A percentile compares a stretch with the other conserved stretches of the same genome.
These are phyloP conservation scores for Oncorhynchus kisutch DNA, from an alignment of 2,113 vertebrate species.

Conservation along the genomic window DNA sequence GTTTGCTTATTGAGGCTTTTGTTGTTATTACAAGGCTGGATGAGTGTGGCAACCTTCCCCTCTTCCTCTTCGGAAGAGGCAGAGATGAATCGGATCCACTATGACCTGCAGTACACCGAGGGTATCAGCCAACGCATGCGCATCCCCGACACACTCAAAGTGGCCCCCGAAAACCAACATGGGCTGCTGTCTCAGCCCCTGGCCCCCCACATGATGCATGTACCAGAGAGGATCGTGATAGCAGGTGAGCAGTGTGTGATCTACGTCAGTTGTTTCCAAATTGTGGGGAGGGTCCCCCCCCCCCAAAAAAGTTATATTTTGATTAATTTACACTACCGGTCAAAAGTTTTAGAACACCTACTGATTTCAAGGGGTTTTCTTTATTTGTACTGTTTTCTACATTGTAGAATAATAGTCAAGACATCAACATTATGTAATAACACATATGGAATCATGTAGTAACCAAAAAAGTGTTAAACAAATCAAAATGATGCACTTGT, in stretches of 20 bases:
- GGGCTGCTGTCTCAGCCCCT: conserved; percentile 62
- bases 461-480: too few relatives aligned
- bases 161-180: conserved; percentile 78
- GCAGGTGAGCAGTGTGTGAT: conserved; percentile 74
- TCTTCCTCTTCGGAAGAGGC: conserved; percentile 84
- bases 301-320: too few relatives aligned
- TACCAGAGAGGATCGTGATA: conserved; percentile 92
- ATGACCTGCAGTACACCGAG: conserved; percentile 92
- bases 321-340: too few relatives aligned
- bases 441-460: too few relatives aligned
- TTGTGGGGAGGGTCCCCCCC: too few relatives aligned
- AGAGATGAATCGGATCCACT: conserved; percentile 91
- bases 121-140: conserved; percentile 96
- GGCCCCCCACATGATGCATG: conserved; percentile 85
- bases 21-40: conserved; percentile 49
- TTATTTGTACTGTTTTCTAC: too few relatives aligned
- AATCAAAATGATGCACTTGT: too few relatives aligned
- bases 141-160: conserved; percentile 91
- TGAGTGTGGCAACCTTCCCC: conserved; percentile 81
- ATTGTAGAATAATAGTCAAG: too few relatives aligned
- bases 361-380: too few relatives aligned
- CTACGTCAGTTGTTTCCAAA: background rate
- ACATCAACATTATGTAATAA: too few relatives aligned
- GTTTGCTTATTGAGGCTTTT: too few relatives aligned
- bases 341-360: too few relatives aligned